Percentiles rank a stretch among this genome's conserved stretches.
Conservation (phyloP, 2,797 vertebrate genomes). For the Dicrostonyx torquatus region DNA sequence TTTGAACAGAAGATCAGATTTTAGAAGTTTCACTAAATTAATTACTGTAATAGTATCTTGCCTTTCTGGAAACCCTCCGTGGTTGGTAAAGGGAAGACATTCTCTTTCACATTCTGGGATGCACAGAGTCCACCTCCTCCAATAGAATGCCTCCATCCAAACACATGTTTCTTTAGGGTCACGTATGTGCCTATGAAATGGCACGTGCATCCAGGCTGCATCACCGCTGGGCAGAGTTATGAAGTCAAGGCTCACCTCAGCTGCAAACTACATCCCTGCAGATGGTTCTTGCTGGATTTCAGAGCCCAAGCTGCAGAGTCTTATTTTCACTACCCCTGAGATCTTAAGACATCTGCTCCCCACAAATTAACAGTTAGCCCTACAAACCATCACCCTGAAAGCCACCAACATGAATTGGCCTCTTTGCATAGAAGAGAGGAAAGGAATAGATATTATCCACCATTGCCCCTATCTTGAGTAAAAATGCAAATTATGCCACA, state of each 20-base stretch:
- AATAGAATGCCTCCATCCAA: not conserved
- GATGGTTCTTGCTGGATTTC: constrained; percentile 13
- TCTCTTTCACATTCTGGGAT: not conserved
- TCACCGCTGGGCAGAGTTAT: not conserved
- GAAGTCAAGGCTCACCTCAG: not conserved
- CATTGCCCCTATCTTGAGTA: constrained; percentile 79
- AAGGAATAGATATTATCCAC: constrained; percentile 10
- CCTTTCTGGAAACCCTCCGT: constrained; percentile 66
- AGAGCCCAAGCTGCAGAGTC: not conserved
- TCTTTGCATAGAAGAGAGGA: not conserved
- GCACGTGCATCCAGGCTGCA: too few relatives aligned
- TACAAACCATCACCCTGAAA: constrained; percentile 30
- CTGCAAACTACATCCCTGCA: not conserved
- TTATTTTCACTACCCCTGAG: not conserved
- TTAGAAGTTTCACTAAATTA: constrained; percentile 79
- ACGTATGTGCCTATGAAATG: not conserved
- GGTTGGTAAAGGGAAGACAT: constrained; percentile 32
- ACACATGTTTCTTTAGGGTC: not conserved
- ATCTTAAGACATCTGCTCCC: constrained; percentile 30
- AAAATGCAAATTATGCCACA: constrained; percentile 84
- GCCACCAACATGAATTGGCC: not conserved
- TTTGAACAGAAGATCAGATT: constrained; percentile 76
- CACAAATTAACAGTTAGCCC: constrained; percentile 14
- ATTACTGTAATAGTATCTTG: constrained; percentile 66
- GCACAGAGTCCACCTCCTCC: not conserved